These are phyloP conservation scores for Strigamia crassipes DNA, from an alignment of 2,888 invertebrate species.

Conservation along the genomic window DNA sequence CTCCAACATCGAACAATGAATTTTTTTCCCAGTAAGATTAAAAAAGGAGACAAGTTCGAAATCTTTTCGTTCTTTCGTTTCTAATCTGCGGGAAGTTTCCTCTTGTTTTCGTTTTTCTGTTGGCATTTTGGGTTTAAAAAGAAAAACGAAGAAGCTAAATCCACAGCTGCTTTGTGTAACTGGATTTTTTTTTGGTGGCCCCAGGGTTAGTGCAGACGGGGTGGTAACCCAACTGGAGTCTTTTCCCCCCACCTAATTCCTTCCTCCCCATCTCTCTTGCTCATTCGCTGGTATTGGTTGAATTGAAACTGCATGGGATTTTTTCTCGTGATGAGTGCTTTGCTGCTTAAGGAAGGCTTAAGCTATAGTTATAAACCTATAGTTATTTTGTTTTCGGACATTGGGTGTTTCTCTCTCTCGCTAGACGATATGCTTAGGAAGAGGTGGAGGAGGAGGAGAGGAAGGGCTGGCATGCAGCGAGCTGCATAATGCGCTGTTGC, in stretches of 20 bases:
- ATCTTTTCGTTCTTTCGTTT: conserved; percentile 15
- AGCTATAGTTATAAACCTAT: conserved; percentile 6
- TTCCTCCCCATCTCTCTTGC: conserved; percentile 29
- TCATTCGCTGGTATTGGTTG: conserved; percentile 34
- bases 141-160: conserved; percentile 32
- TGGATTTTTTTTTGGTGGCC: conserved; percentile 27
- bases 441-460: conserved; percentile 33
- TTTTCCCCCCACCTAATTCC: conserved; percentile 31
- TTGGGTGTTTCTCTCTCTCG: background rate
- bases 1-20: conserved; percentile 37
- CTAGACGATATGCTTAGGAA: background rate
- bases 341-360: background rate
- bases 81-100: conserved; percentile 17
- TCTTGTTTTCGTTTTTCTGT: conserved; percentile 19
- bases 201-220: conserved; percentile 37
- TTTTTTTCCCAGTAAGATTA: background rate
- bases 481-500: conserved; percentile 45
- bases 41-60: background rate
- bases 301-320: conserved; percentile 3
- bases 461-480: conserved; percentile 27
- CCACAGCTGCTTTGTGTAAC: conserved; percentile 38
- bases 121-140: conserved; percentile 15
- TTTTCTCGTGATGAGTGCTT: conserved; percentile 22
- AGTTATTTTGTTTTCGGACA: conserved; percentile 23
- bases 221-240: conserved; percentile 32